A percentile compares a stretch with the other conserved stretches of the same genome.
Conservation (phyloP, 2,888 invertebrate genomes). For the Mythimna ferrago region DNA sequence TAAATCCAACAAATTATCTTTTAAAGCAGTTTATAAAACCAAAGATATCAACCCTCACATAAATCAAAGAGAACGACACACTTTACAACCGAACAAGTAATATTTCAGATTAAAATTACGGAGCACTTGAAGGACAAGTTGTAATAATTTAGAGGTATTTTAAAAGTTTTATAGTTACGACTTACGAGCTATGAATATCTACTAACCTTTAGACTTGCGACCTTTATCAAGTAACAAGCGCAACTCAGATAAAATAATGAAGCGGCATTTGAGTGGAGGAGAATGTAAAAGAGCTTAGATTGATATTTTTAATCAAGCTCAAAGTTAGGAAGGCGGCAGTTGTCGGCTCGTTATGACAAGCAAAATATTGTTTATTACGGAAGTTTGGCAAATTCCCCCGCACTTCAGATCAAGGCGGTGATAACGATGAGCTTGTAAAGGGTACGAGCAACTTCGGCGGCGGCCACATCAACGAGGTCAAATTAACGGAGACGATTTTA, state of each 20-base stretch:
- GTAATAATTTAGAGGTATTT: constrained; percentile 51
- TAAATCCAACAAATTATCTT: constrained; percentile 56
- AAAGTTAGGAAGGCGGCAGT: constrained; percentile 69
- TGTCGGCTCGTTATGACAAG: constrained; percentile 73
- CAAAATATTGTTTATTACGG: constrained; percentile 76
- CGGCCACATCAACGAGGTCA: constrained; percentile 37
- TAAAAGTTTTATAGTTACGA: constrained; percentile 49
- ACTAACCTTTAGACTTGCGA: constrained; percentile 33
- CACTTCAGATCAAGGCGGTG: constrained; percentile 59
- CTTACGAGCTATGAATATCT: constrained; percentile 30
- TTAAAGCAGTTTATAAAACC: constrained; percentile 47
- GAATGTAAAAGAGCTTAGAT: constrained; percentile 68
- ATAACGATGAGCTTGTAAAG: constrained; percentile 64
- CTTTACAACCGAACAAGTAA: constrained; percentile 53
- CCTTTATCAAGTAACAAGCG: constrained; percentile 24
- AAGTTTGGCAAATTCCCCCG: constrained; percentile 66
- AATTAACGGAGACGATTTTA: constrained; percentile 26
- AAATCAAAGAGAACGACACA: constrained; percentile 51
- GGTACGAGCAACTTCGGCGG: constrained; percentile 49
- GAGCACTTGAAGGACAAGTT: constrained; percentile 44
- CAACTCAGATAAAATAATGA: constrained; percentile 60
- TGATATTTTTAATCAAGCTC: constrained; percentile 81
- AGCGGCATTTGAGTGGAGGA: constrained; percentile 42
- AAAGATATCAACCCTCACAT: constrained; percentile 47
- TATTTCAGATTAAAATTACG: constrained; percentile 53